Evolutionary conservation across 2,888 invertebrate species (phyloP), one percentile per base, ranked within the genome.

Genomic region (Amblyjoppa proteus): DNA sequence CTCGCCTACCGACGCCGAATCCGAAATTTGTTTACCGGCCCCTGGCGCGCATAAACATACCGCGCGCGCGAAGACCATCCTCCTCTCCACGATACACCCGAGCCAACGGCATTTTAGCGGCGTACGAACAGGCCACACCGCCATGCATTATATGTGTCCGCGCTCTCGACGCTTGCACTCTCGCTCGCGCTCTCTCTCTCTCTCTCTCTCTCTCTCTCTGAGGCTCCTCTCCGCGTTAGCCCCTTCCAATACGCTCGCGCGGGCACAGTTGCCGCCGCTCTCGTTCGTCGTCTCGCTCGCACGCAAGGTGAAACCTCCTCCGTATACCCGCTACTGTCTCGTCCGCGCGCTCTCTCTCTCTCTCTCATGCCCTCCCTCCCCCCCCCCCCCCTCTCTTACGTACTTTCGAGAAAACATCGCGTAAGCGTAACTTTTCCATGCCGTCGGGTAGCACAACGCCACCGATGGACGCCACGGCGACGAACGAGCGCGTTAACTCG

Each of bases 331-430:
- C 77, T 53, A 77, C 80, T 49, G 77, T 79, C 34, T 51, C 69
- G 41, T 45, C 38, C 34, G 51, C 74, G 68, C 64, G 58, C 58
- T 38, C 87, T 88, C 86, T 90, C 87, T 88, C 86, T 90, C 20
- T 20, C 20, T 20, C 20, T 20, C 20, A 20, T 20, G 20, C 20
- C 20, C 20, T 20, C 20, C 20, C 20, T 20, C 20, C 74, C 88
- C 88, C 31, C 34, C 31, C n/a, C 61, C 31, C 61, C 34, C 61
- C 79, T 85, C 78, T 87, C 87, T 89, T 91, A 91, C 91, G 90
- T 92, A 91, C 92, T 90, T 92, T 93, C 89, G 90, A 91, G 92
- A 92, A 93, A 93, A 92, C 92, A 92, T 92, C 89, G 87, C 85
- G 89, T 85, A 85, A 83, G 83, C 82, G 84, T 87, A 78, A 86